Evolutionary conservation across 2,797 vertebrate species (phyloP).

Genomic region (Crenuchus spilurus): DNA sequence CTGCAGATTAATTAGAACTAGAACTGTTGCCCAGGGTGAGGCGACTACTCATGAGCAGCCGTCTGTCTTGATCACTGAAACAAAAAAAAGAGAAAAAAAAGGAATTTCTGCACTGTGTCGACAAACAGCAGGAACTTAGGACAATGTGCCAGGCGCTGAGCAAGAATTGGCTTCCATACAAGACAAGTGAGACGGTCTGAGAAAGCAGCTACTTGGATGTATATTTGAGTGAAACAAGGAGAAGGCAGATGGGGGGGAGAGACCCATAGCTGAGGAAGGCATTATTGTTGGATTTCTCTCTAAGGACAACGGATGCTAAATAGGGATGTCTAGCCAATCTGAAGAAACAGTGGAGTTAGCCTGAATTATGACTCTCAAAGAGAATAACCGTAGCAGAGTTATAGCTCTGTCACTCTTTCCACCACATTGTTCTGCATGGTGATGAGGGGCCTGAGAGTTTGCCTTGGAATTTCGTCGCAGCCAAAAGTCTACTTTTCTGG

Average conservation of each 20-base stretch:
- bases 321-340: conserved; percentile 22
- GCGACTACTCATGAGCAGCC: background rate
- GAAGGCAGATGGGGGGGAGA: conserved; percentile 1
- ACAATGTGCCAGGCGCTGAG: background rate
- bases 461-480: background rate
- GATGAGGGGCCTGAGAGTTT: conserved; percentile 20
- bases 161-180: conserved; percentile 20
- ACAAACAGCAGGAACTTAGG: background rate
- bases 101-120: background rate
- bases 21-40: background rate
- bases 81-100: background rate
- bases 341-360: conserved; percentile 35
- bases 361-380: conserved; percentile 44
- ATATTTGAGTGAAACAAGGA: conserved; percentile 2
- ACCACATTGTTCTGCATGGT: conserved; percentile 42
- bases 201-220: conserved; percentile 19
- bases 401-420: conserved; percentile 29
- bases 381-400: conserved; percentile 49
- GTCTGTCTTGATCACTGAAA: background rate
- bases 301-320: conserved; percentile 43
- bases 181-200: background rate
- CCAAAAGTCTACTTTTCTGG: conserved; percentile 25
- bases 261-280: background rate
- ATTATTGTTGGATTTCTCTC: conserved; percentile 32
- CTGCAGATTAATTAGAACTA: background rate